Evolutionary conservation across 2,797 vertebrate species (phyloP), one percentile per base, ranked within the genome.

Genomic region (Australoheros facetus): DNA sequence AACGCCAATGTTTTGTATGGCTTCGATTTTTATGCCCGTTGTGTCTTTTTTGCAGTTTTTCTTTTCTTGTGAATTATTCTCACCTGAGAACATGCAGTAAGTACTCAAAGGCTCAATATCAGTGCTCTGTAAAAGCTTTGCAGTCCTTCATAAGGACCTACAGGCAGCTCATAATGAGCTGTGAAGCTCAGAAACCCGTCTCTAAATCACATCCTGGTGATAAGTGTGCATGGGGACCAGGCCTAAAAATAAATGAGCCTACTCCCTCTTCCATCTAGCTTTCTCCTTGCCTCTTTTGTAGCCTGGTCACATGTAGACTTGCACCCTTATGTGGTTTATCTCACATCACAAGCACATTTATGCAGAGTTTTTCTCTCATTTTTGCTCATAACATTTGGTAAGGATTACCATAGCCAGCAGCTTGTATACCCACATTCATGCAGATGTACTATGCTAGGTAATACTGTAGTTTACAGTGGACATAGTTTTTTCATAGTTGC

Each of bases 181-280:
- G 76, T 42, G 78, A 79, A 73, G 42, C 77, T 81, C 71, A 28
- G 79, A 74, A 81, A 34, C 78, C 51, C 3, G 1, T 81, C 79
- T 86, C 71, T 73, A 86, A 87, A 92, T 91, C 87, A 76, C 81
- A 84, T 86, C 82, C 77, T 83, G 78, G 75, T 88, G 86, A 90
- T 79, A 85, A 88, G 83, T 73, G 71, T 56, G 17, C 80, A 64
- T 26, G 57, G 66, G 83, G 81, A 87, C 74, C 70, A 19, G 70
- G 7, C 64, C 91, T 93, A 93, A 90, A 93, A 94, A 93, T 93
- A 94, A 83, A 87, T 58, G 26, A 37, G 30, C 73, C 82, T 62
- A 83, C 77, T 83, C 80, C 77, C 82, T 77, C 77, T 16, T 77
- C 75, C 73, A 56, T 78, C 76, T 62, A 51, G 53, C 72, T 58